Percentiles rank a stretch among this genome's conserved stretches.
phyloP scores from a whole-genome alignment of 2,888 invertebrate genomes.

The Drosophila neoperkinsi region DNA sequence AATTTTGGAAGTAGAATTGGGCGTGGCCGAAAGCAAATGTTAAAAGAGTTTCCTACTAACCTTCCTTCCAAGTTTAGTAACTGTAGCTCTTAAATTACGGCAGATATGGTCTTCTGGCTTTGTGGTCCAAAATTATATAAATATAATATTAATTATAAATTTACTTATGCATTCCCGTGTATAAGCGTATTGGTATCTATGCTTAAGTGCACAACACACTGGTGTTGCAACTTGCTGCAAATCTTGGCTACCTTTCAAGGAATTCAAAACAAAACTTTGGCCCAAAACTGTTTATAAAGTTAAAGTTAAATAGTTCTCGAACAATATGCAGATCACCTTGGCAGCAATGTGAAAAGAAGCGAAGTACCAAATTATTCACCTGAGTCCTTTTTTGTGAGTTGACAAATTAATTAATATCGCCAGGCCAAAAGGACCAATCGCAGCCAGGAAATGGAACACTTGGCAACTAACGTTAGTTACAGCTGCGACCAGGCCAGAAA shows the following conservation, averaged over 20 bases:
- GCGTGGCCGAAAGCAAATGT: background rate
- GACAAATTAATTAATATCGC: constrained; percentile 66
- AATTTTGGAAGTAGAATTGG: background rate
- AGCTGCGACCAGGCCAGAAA: constrained; percentile 59
- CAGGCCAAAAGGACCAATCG: constrained; percentile 45
- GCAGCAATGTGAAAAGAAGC: background rate
- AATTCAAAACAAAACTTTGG: constrained; percentile 40
- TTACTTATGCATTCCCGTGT: background rate
- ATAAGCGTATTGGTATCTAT: constrained; percentile 1
- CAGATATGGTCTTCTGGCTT: no score
- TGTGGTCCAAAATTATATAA: no score
- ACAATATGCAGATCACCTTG: constrained; percentile 3
- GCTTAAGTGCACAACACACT: constrained; percentile 1
- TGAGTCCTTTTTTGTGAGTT: constrained; percentile 16
- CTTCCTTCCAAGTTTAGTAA: background rate
- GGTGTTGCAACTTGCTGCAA: constrained; percentile 6
- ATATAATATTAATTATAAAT: background rate
- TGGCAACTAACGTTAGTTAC: constrained; percentile 56
- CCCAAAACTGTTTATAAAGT: constrained; percentile 21
- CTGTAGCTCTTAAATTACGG: background rate
- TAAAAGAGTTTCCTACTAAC: background rate
- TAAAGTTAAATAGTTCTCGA: constrained; percentile 15
- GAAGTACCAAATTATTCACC: constrained; percentile 30
- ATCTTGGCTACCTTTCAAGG: constrained; percentile 19
- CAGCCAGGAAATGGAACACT: constrained; percentile 36